phyloP scores from a whole-genome alignment of 2,113 vertebrate species.

The Strix aluco region DNA sequence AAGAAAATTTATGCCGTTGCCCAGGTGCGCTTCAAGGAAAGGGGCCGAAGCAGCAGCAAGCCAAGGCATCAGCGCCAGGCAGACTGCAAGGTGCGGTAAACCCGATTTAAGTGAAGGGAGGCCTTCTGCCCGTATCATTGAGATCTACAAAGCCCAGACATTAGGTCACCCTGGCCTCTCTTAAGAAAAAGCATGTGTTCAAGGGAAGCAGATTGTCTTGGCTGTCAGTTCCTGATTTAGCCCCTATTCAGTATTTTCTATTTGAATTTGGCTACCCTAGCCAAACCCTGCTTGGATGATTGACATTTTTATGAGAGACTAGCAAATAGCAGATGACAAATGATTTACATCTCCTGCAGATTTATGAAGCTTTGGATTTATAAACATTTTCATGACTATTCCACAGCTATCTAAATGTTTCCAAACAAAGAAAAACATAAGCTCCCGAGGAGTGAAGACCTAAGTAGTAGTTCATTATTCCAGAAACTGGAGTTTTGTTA shows the following conservation, averaged over 20 bases:
- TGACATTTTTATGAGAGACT: slow-evolving; percentile 29
- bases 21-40: not conserved
- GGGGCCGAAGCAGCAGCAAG: not conserved
- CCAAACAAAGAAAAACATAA: slow-evolving; percentile 2
- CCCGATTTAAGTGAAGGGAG: not conserved
- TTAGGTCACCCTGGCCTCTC: not conserved
- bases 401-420: slow-evolving; percentile 1
- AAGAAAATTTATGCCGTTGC: not conserved
- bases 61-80: not conserved
- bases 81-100: not conserved
- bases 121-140: not conserved
- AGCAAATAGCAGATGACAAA: slow-evolving; percentile 51
- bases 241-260: not conserved
- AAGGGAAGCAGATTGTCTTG: not conserved
- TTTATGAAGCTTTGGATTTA: slow-evolving; percentile 5
- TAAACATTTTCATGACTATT: slow-evolving; percentile 8
- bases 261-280: not conserved
- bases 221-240: not conserved
- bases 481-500: not conserved
- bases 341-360: slow-evolving; percentile 5
- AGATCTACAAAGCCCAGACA: not conserved
- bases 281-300: slow-evolving; percentile 20
- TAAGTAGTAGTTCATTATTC: not conserved
- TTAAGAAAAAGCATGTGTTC: not conserved
- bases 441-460: not conserved